A percentile compares a stretch with the other conserved stretches of the same genome.
Conservation (phyloP, 2,888 invertebrate species). For the Lepidochrysops patricia region DNA sequence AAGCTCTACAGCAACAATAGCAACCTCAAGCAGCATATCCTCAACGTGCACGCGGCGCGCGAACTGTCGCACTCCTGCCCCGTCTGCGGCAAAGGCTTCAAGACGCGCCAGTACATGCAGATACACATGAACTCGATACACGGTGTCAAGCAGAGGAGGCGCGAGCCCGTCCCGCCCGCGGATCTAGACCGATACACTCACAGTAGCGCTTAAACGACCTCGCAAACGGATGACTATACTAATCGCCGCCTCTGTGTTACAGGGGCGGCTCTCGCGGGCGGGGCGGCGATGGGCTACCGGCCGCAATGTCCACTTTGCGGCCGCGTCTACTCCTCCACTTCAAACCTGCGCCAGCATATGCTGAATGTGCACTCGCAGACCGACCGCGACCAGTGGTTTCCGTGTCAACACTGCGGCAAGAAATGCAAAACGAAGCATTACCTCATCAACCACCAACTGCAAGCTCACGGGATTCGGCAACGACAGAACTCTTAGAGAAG, state of each 20-base stretch:
- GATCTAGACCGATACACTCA: slow-evolving; percentile 47
- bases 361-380: slow-evolving; percentile 83
- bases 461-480: slow-evolving; percentile 83
- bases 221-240: slow-evolving; percentile 41
- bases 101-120: slow-evolving; percentile 81
- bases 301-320: slow-evolving; percentile 82
- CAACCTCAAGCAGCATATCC: slow-evolving; percentile 80
- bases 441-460: slow-evolving; percentile 83
- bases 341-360: slow-evolving; percentile 84
- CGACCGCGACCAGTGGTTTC: slow-evolving; percentile 81
- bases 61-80: slow-evolving; percentile 76
- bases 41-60: slow-evolving; percentile 79
- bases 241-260: slow-evolving; percentile 79
- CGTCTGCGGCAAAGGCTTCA: slow-evolving; percentile 79
- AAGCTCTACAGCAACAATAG: slow-evolving; percentile 80
- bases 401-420: slow-evolving; percentile 83
- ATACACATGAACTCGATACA: slow-evolving; percentile 80
- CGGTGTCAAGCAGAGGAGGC: slow-evolving; percentile 77
- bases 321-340: slow-evolving; percentile 81
- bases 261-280: slow-evolving; percentile 77
- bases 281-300: slow-evolving; percentile 71
- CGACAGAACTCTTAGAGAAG: slow-evolving; percentile 75
- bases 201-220: slow-evolving; percentile 55
- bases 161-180: slow-evolving; percentile 53
- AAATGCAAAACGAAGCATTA: slow-evolving; percentile 85